Evolutionary conservation across 2,113 vertebrate genomes (phyloP).

Genomic region (Nanger granti): DNA sequence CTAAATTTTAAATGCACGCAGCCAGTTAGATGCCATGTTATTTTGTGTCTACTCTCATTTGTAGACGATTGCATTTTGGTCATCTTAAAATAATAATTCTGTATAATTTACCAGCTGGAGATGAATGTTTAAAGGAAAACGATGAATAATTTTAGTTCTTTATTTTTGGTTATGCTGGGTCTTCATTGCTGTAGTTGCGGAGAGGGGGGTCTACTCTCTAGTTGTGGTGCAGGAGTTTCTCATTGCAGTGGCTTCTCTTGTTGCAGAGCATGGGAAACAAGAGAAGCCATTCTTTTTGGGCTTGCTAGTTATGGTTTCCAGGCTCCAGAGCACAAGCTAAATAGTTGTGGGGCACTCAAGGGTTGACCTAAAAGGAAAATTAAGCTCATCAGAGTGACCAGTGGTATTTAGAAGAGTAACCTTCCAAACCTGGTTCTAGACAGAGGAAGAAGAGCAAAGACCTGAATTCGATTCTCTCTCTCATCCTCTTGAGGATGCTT

Average conservation of each 20-base stretch:
- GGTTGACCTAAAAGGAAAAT: not conserved
- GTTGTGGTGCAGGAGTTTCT: not conserved
- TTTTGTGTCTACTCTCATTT: not conserved
- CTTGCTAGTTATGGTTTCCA: not conserved
- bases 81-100: constrained; percentile 19
- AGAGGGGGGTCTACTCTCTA: not conserved
- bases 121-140: not conserved
- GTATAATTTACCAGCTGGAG: not conserved
- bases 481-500: not conserved
- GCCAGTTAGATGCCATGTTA: not conserved
- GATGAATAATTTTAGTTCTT: not conserved
- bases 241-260: not conserved
- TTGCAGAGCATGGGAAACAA: not conserved
- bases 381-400: not conserved
- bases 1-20: not conserved
- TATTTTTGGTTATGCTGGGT: not conserved
- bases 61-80: not conserved
- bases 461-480: not conserved
- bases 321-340: not conserved
- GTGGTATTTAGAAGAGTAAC: not conserved
- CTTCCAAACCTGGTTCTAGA: not conserved
- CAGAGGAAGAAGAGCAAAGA: not conserved
- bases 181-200: not conserved
- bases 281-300: not conserved
- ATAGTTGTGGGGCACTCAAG: not conserved